These are phyloP conservation scores for Dermochelys coriacea DNA, from an alignment of 2,797 vertebrate genomes.

Conservation along the genomic window DNA sequence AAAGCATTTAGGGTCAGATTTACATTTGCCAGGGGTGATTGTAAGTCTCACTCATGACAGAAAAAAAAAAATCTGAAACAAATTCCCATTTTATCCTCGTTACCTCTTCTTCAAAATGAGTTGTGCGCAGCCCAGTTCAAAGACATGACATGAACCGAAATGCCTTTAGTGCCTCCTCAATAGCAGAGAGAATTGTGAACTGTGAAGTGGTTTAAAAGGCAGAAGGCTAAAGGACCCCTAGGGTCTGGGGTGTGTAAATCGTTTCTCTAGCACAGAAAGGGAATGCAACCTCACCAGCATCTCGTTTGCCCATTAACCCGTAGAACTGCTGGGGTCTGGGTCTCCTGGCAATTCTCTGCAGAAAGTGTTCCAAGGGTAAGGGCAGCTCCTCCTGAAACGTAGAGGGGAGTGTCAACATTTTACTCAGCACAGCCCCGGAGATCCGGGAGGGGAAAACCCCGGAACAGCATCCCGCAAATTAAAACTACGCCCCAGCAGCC, in stretches of 20 bases:
- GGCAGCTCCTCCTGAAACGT: conserved; percentile 88
- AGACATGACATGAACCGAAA: not conserved
- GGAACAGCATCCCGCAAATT: not conserved
- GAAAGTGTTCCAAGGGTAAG: conserved; percentile 88
- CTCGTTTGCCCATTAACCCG: conserved; percentile 95
- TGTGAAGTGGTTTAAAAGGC: not conserved
- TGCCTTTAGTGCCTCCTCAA: not conserved
- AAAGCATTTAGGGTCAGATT: not conserved
- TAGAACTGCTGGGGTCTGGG: conserved; percentile 95
- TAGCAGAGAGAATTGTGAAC: not conserved
- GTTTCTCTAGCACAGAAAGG: not conserved
- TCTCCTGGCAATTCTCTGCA: conserved; percentile 94
- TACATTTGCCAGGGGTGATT: no score
- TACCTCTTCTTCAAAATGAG: not conserved
- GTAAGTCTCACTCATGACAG: no score
- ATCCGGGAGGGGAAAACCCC: no score
- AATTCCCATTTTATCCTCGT: not conserved
- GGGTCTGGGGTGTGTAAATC: not conserved
- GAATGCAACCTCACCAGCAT: conserved; percentile 82
- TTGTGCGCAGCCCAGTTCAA: not conserved
- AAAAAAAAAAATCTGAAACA: not conserved
- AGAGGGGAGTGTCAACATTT: not conserved
- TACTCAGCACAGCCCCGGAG: not conserved
- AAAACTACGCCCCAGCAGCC: no score
- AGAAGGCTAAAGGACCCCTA: no score